A percentile compares a stretch with the other conserved stretches of the same genome.
Conservation (phyloP, 2,888 invertebrate genomes). For the Diaphora mendica region DNA sequence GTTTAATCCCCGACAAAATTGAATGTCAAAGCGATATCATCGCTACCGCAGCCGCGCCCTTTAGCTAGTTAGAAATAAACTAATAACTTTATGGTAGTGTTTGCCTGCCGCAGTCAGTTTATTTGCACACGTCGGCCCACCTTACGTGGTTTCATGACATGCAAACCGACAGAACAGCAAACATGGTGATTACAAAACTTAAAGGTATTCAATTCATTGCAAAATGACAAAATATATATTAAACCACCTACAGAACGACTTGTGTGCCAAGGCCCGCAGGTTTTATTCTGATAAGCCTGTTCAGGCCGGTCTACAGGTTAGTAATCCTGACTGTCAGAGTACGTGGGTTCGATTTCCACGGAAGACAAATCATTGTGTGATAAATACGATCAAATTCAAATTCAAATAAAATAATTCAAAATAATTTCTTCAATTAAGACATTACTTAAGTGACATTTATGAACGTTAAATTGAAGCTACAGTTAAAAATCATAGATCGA, state of each 20-base stretch:
- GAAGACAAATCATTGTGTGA: background rate
- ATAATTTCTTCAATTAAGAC: no score
- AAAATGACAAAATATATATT: conserved; percentile 17
- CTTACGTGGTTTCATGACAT: background rate
- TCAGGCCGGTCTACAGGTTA: background rate
- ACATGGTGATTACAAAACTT: conserved; percentile 7
- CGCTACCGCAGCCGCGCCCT: background rate
- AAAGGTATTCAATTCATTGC: conserved; percentile 13
- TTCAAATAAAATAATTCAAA: no score
- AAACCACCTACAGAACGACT: conserved; percentile 18
- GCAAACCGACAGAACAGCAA: conserved; percentile 1
- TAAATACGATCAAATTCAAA: no score
- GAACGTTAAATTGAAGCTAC: no score
- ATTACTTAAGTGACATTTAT: no score
- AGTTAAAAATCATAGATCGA: no score
- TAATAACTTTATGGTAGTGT: background rate
- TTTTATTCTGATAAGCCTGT: background rate
- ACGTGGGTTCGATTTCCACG: background rate
- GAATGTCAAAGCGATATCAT: background rate
- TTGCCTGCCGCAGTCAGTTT: background rate
- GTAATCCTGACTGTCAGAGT: background rate
- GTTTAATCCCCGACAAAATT: background rate
- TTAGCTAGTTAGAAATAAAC: background rate
- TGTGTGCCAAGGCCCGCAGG: conserved; percentile 20
- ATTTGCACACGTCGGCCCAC: conserved; percentile 1